Conservation (phyloP, 2,113 vertebrate species). For the Pomatorhinus ruficollis region DNA sequence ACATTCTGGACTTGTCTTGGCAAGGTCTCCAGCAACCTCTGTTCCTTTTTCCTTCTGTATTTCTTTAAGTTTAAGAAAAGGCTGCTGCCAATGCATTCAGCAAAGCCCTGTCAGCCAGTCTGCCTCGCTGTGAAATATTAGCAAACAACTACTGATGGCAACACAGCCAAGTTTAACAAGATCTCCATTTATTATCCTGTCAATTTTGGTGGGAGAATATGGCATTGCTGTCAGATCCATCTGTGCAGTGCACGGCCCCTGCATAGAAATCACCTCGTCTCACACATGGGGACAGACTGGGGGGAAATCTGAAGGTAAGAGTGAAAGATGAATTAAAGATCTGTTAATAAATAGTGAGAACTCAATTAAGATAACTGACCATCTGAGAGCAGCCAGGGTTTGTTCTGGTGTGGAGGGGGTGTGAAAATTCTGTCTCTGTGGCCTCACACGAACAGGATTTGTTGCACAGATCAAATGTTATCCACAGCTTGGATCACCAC, state of each 20-base stretch:
- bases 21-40: neutral
- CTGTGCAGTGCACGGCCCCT: neutral
- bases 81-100: neutral
- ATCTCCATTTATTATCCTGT: constrained; percentile 50
- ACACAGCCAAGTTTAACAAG: constrained; percentile 43
- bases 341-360: neutral
- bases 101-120: neutral
- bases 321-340: neutral
- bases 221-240: constrained; percentile 49
- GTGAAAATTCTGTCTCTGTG: neutral
- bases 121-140: constrained; percentile 40
- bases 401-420: neutral
- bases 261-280: constrained; percentile 2
- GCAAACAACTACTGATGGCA: constrained; percentile 41
- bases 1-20: neutral
- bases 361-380: neutral
- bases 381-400: neutral
- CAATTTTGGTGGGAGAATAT: constrained; percentile 24
- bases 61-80: neutral
- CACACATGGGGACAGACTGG: neutral
- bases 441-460: neutral
- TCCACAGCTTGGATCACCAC: neutral
- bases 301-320: neutral
- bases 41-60: neutral
- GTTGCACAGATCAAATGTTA: neutral